Evolutionary conservation across 1,140 invertebrate species (phyloP).

Genomic region (Thrips palmi): DNA sequence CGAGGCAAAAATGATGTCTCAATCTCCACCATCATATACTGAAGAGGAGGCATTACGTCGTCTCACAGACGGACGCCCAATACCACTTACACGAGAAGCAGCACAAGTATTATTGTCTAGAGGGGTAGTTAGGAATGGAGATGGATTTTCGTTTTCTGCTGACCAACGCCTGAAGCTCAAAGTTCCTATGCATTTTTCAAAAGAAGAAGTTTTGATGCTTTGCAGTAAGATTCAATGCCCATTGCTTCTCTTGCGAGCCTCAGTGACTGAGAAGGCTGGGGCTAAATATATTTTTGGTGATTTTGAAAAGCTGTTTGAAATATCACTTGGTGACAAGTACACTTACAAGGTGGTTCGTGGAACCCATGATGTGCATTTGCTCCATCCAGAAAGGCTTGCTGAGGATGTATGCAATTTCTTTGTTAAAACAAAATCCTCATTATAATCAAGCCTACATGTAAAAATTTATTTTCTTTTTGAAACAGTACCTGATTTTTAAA

Average conservation of each 20-base stretch:
- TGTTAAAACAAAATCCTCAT: too few relatives aligned
- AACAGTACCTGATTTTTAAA: too few relatives aligned
- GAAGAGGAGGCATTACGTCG: constrained; percentile 29
- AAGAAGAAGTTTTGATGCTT: constrained; percentile 12
- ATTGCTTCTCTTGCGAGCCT: constrained; percentile 19
- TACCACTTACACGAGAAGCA: constrained; percentile 22
- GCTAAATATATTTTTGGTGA: constrained; percentile 14
- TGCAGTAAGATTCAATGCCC: constrained; percentile 15
- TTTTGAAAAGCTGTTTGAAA: constrained; percentile 16
- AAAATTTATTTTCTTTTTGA: too few relatives aligned
- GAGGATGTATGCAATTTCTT: too few relatives aligned
- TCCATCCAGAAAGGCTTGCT: constrained; percentile 32
- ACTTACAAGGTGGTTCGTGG: constrained; percentile 27
- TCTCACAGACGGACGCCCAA: constrained; percentile 21
- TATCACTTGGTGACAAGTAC: constrained; percentile 17
- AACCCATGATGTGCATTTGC: constrained; percentile 43
- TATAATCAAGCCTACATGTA: too few relatives aligned
- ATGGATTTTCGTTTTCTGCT: constrained; percentile 21
- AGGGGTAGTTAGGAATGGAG: constrained; percentile 20
- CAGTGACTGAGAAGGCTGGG: constrained; percentile 11
- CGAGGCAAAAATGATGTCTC: constrained; percentile 6
- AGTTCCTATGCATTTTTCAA: constrained; percentile 12
- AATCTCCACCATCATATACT: constrained; percentile 22
- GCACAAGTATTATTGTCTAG: constrained; percentile 30
- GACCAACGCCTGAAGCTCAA: constrained; percentile 20